Evolutionary conservation across 2,888 invertebrate species (phyloP), one percentile per base, ranked within the genome.

Genomic region (Morpho helenor): DNA sequence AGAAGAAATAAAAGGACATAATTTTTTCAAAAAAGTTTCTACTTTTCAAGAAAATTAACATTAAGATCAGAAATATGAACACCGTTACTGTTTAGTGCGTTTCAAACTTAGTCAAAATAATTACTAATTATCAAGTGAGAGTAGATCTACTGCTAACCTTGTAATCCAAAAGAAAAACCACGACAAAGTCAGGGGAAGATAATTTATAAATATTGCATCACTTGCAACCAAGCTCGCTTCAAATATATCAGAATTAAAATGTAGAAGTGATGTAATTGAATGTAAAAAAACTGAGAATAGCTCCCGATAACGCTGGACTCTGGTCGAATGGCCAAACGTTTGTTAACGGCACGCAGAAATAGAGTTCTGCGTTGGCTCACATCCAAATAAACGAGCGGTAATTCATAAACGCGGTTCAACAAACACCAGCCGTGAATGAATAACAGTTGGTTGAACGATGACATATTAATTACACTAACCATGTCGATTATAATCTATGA

Each of bases 401-500:
- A 74, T 75, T 77, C 76, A 77, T 76, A 69, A 73, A 68, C 55
- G 16, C n/a, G 53, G 10, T 60, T 49, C 31, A 52, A 48, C 52
- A 55, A 60, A 52, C 51, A 50, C 62, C 60, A 58, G 57, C 63
- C 62, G 61, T 76, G 73, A 76, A 79, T 79, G 77, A 72, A 62
- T 54, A 50, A 65, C 49, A 59, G 48, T 16, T 60, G 57, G 43
- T 44, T 10, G 40, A 43, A 10, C 56, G 59, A 58, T 63, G 63
- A 59, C 51, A 63, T 42, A 52, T 61, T 57, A 47, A 55, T 59
- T 50, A 47, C 22, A 44, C 8, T 31, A n/a, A 50, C 8, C n/a
- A 43, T 50, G 42, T 22, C 42, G 42, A 51, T 31, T 51, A 51
- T 6, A 51, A 51, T 6, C 10, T 42, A 43, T 39, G 16, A 23